Percentiles rank a stretch among this genome's conserved stretches.
These are phyloP conservation scores for Leptoclinus maculatus DNA, from an alignment of 2,797 vertebrate genomes.

Conservation along the genomic window DNA sequence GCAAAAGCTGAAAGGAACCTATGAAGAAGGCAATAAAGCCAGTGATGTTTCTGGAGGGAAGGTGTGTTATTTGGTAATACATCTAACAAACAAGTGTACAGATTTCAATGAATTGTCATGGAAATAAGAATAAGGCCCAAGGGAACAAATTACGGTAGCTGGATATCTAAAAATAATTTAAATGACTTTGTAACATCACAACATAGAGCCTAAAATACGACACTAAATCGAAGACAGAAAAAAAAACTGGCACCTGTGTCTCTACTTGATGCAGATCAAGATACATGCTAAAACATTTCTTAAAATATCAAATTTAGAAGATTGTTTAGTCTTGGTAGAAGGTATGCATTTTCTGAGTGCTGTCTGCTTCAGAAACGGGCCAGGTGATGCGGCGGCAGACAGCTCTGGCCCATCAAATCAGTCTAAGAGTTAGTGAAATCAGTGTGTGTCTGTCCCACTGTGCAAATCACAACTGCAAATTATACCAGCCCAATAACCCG, in stretches of 20 bases:
- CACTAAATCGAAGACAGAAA: background rate
- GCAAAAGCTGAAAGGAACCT: background rate
- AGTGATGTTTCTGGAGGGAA: background rate
- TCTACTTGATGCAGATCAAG: conserved; percentile 22
- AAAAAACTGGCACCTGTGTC: background rate
- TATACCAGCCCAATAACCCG: conserved; percentile 48
- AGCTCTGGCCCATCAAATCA: conserved; percentile 52
- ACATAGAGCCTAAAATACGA: background rate
- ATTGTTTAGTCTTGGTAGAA: conserved; percentile 12
- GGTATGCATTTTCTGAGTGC: conserved; percentile 4
- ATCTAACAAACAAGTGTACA: background rate
- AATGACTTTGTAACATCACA: background rate
- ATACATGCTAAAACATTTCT: conserved; percentile 21
- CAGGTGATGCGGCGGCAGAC: conserved; percentile 47
- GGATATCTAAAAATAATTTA: background rate
- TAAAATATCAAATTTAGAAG: conserved; percentile 24
- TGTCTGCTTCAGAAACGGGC: conserved; percentile 32
- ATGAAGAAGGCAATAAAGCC: background rate
- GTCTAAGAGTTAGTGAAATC: conserved; percentile 57
- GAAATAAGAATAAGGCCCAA: background rate
- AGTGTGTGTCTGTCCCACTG: conserved; percentile 42
- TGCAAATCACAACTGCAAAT: conserved; percentile 63
- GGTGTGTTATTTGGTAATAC: background rate
- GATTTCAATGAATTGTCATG: background rate
- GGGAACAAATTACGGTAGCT: background rate